phyloP scores from a whole-genome alignment of 1,140 invertebrate species.

The Philopotamus ludificatus region DNA sequence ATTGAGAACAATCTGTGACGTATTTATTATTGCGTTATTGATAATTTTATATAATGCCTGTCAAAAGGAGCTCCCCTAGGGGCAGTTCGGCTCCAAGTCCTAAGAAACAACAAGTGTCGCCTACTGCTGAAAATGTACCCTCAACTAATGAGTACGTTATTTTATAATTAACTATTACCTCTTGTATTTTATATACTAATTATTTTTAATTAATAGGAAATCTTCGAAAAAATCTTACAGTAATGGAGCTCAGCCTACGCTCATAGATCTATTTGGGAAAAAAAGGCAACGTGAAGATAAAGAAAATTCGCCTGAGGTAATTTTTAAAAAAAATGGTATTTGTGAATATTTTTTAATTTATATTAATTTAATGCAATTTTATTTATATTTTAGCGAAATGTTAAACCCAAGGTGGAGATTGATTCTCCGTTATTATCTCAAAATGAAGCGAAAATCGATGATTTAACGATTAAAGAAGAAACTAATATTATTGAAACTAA shows the following conservation, averaged over 20 bases:
- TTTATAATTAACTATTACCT: too few relatives aligned
- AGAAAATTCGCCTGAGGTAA: neutral
- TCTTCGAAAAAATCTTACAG: neutral
- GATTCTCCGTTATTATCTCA: neutral
- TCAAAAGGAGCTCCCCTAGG: too few relatives aligned
- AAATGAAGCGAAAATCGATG: neutral
- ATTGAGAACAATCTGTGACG: too few relatives aligned
- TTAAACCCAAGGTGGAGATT: constrained; percentile 2
- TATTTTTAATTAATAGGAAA: neutral
- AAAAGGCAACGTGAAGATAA: constrained; percentile 30
- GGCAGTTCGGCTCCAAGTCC: too few relatives aligned
- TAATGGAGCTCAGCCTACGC: constrained; percentile 21
- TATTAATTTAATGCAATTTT: neutral
- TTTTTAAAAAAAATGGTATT: too few relatives aligned
- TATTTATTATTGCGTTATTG: too few relatives aligned
- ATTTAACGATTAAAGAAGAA: neutral
- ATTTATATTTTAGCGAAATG: constrained; percentile 6
- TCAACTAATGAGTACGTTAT: too few relatives aligned
- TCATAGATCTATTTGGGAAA: constrained; percentile 34
- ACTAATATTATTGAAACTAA: neutral
- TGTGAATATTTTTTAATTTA: too few relatives aligned
- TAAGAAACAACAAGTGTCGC: too few relatives aligned
- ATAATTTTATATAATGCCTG: too few relatives aligned
- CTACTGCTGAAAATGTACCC: too few relatives aligned
- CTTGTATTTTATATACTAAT: neutral